phyloP scores from a whole-genome alignment of 2,797 vertebrate genomes.

The Danio kyathit region DNA sequence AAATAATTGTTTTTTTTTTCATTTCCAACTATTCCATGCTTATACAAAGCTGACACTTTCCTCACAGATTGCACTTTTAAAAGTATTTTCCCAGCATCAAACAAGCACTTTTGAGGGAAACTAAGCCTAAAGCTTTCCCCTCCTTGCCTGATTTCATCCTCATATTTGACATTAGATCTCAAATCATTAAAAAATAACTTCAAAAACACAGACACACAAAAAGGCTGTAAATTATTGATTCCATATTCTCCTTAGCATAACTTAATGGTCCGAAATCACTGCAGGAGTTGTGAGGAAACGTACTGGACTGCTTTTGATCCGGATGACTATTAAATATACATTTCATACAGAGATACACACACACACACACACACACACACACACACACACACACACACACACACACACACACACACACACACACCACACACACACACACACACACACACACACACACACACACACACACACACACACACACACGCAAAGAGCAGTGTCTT shows the following conservation, averaged over 20 bases:
- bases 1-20: neutral
- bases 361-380: no score
- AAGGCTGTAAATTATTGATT: conserved; percentile 48
- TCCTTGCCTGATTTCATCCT: neutral
- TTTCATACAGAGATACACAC: neutral
- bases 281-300: neutral
- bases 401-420: no score
- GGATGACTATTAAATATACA: neutral
- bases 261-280: neutral
- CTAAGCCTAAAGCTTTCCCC: neutral
- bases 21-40: neutral
- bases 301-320: neutral
- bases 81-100: conserved; percentile 8
- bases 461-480: no score
- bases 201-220: conserved; percentile 39
- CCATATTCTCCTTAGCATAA: conserved; percentile 20
- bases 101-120: neutral
- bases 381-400: neutral
- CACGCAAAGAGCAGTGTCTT: conserved; percentile 1
- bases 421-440: no score
- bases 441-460: neutral
- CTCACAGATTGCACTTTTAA: conserved; percentile 4
- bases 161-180: conserved; percentile 25
- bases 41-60: neutral
- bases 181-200: conserved; percentile 53